Evolutionary conservation across 2,797 vertebrate species (phyloP).

Genomic region (Schizopygopsis pylzovi): DNA sequence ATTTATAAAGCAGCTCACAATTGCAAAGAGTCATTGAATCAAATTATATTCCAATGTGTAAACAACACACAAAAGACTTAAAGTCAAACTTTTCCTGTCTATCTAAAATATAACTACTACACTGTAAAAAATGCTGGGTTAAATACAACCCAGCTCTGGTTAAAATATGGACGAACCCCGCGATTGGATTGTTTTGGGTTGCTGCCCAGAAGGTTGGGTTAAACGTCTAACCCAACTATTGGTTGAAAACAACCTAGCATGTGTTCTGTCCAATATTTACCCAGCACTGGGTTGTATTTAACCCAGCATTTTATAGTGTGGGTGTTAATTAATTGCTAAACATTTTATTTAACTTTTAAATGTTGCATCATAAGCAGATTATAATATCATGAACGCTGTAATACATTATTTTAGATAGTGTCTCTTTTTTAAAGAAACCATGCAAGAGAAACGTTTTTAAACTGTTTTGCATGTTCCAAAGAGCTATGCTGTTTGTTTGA

Average conservation of each 20-base stretch:
- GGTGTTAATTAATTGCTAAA: neutral
- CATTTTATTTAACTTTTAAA: neutral
- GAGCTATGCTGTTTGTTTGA: neutral
- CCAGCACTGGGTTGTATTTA: too few relatives aligned
- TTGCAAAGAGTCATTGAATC: neutral
- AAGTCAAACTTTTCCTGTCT: neutral
- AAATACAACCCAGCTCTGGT: too few relatives aligned
- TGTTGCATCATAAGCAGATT: neutral
- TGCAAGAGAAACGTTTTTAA: neutral
- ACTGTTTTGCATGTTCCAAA: slow-evolving; percentile 20
- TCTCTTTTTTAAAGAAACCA: neutral
- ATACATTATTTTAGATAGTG: neutral
- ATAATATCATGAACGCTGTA: neutral
- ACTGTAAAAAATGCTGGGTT: too few relatives aligned
- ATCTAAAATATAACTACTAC: neutral
- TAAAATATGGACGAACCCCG: too few relatives aligned
- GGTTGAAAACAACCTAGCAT: too few relatives aligned
- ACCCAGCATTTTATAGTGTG: too few relatives aligned
- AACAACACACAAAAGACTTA: neutral
- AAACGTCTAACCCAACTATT: too few relatives aligned
- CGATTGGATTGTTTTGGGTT: too few relatives aligned
- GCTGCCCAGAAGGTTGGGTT: too few relatives aligned
- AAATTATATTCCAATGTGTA: neutral
- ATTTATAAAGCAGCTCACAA: neutral
- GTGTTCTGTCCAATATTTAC: too few relatives aligned